Evolutionary conservation across 2,113 vertebrate genomes (phyloP).

Genomic region (Meles meles): DNA sequence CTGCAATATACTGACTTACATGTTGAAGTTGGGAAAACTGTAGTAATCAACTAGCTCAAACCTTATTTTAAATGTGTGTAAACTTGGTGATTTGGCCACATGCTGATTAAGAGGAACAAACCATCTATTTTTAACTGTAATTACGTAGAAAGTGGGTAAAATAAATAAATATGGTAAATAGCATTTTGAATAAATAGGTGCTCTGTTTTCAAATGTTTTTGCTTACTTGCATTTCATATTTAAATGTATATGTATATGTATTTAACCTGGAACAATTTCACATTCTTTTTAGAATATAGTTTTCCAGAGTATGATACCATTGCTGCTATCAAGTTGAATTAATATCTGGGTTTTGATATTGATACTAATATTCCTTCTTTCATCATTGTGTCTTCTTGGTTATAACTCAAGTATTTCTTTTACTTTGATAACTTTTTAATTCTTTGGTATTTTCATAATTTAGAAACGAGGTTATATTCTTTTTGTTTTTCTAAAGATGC

Average conservation of each 20-base stretch:
- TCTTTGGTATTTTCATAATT: background rate
- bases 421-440: background rate
- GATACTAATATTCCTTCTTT: background rate
- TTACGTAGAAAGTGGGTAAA: background rate
- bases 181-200: background rate
- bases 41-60: background rate
- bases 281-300: background rate
- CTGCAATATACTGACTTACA: background rate
- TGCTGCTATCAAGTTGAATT: constrained; percentile 5
- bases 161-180: constrained; percentile 22
- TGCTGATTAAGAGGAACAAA: constrained; percentile 40
- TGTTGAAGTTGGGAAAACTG: background rate
- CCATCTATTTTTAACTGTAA: constrained; percentile 50
- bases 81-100: constrained; percentile 9
- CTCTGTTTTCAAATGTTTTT: constrained; percentile 15
- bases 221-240: background rate
- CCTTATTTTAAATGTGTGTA: constrained; percentile 23
- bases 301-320: background rate
- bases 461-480: background rate
- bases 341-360: background rate
- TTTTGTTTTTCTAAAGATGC: background rate
- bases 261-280: background rate
- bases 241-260: background rate
- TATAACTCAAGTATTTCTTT: background rate
- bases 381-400: background rate